A percentile compares a stretch with the other conserved stretches of the same genome.
Conservation (phyloP, 2,888 invertebrate species). For the Nephrocerus scutellatus region DNA sequence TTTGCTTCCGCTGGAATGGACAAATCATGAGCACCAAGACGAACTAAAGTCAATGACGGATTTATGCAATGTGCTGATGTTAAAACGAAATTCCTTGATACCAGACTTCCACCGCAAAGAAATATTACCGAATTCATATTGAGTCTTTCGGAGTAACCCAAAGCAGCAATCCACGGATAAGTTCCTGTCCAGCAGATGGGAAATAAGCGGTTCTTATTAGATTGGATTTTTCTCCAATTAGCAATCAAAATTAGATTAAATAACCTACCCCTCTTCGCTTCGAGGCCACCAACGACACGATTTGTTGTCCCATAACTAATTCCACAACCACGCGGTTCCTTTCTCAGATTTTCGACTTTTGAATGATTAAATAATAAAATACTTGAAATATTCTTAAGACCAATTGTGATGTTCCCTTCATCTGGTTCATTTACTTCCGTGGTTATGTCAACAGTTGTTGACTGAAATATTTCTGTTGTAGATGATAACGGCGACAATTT, state of each 20-base stretch:
- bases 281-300: conserved; percentile 54
- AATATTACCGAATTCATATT: conserved; percentile 49
- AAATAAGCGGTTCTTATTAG: too few species aligned
- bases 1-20: conserved; percentile 50
- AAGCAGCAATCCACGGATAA: conserved; percentile 80
- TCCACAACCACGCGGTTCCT: conserved; percentile 55
- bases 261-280: conserved; percentile 32
- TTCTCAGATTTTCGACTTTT: too few species aligned
- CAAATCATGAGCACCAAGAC: conserved; percentile 73
- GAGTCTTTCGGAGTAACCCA: conserved; percentile 52
- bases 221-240: too few species aligned
- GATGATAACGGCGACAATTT: too few species aligned
- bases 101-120: conserved; percentile 69
- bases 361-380: too few species aligned
- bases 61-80: conserved; percentile 57
- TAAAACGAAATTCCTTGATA: conserved; percentile 60
- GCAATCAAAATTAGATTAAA: background rate
- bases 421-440: too few species aligned
- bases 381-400: too few species aligned
- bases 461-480: too few species aligned
- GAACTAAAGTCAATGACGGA: conserved; percentile 50
- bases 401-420: too few species aligned
- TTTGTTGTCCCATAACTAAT: conserved; percentile 39
- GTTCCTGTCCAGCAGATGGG: conserved; percentile 49
- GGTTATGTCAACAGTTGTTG: too few species aligned